A percentile compares a stretch with the other conserved stretches of the same genome.
Conservation (phyloP, 2,797 vertebrate genomes). For the Pogoniulus pusillus region DNA sequence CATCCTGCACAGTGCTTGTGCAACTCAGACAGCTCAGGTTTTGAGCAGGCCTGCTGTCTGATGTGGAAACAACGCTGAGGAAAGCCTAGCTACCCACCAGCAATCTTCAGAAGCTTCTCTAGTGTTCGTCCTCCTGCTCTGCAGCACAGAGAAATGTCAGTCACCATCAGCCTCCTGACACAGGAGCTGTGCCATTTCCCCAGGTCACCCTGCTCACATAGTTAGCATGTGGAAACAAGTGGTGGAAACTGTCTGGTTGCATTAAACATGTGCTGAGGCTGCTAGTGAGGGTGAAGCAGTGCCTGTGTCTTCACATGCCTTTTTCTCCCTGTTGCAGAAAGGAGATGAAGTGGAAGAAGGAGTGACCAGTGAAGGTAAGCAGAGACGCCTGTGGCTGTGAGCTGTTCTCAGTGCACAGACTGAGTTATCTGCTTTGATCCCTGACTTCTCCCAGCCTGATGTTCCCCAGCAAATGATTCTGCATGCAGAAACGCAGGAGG, state of each 20-base stretch:
- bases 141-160: neutral
- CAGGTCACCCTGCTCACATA: neutral
- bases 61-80: neutral
- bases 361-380: slow-evolving; percentile 96
- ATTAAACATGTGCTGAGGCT: neutral
- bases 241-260: neutral
- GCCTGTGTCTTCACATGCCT: neutral
- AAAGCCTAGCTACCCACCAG: neutral
- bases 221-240: neutral
- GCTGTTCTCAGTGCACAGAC: neutral
- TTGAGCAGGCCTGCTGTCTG: neutral
- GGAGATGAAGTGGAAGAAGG: slow-evolving; percentile 94
- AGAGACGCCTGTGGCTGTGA: neutral
- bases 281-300: neutral
- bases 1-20: neutral
- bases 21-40: neutral
- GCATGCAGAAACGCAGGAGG: neutral
- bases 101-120: neutral
- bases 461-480: neutral
- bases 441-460: neutral
- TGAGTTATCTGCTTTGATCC: neutral
- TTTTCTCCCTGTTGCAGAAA: slow-evolving; percentile 80
- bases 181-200: neutral
- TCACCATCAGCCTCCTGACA: fast-evolving
- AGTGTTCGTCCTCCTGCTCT: neutral